phyloP scores from a whole-genome alignment of 2,797 vertebrate species.

The Vipera ursinii region DNA sequence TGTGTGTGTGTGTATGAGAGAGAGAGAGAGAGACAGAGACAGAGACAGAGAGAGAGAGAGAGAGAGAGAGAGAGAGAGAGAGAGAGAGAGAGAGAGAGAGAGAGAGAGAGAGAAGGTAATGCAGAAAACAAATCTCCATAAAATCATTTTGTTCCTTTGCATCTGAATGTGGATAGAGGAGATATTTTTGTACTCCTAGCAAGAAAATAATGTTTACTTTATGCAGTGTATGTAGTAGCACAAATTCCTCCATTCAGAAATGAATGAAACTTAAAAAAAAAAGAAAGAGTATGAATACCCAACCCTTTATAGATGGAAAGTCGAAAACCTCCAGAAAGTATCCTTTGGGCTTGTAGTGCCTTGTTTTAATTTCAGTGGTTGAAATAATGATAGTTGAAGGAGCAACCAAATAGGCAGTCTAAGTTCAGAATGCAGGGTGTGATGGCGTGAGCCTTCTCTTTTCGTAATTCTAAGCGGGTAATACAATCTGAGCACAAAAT shows the following conservation, averaged over 20 bases:
- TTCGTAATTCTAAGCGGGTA: conserved; percentile 61
- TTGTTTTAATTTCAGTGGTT: conserved; percentile 67
- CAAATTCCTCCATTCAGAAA: not conserved
- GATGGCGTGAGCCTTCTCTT: conserved; percentile 60
- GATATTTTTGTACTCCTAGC: not conserved
- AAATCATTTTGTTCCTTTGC: not conserved
- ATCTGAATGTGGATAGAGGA: not conserved
- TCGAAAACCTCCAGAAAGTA: conserved; percentile 57
- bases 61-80: not conserved
- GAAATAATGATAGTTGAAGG: conserved; percentile 65
- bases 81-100: not conserved
- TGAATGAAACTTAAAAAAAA: not conserved
- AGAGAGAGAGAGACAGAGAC: too few species aligned
- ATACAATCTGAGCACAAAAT: conserved; percentile 53
- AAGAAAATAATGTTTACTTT: not conserved
- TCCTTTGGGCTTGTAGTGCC: conserved; percentile 22
- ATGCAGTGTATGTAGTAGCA: not conserved
- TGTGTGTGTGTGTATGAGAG: too few species aligned
- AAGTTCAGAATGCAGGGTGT: conserved; percentile 57
- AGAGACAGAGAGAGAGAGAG: too few species aligned
- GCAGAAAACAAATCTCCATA: not conserved
- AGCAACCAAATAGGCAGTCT: conserved; percentile 62
- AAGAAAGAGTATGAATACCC: not conserved
- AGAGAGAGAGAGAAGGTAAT: not conserved
- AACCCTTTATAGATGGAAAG: conserved; percentile 27